Conservation (phyloP, 2,113 vertebrate genomes). For the Lasiurus cinereus region DNA sequence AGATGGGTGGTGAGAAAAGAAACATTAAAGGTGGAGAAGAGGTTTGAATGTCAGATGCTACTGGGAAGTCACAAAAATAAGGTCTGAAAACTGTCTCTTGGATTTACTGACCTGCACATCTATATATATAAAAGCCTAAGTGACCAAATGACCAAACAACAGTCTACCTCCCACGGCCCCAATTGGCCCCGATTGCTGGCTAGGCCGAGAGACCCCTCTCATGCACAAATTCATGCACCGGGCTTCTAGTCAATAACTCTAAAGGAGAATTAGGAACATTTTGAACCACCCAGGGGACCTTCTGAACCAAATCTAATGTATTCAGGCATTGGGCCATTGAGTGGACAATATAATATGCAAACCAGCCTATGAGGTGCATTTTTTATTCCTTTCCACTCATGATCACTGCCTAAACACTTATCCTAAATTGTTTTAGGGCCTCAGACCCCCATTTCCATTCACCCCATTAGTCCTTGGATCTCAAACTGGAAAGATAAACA, state of each 20-base stretch:
- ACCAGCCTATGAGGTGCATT: background rate
- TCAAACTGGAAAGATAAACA: background rate
- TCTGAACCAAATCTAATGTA: background rate
- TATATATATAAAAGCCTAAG: no score
- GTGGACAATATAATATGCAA: background rate
- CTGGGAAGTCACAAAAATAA: background rate
- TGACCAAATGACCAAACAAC: no score
- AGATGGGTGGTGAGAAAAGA: background rate
- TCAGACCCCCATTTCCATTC: background rate
- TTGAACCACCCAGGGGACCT: background rate
- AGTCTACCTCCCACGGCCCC: no score
- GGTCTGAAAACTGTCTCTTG: background rate
- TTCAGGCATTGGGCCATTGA: constrained; percentile 2
- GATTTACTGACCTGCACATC: background rate
- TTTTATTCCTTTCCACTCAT: constrained; percentile 26
- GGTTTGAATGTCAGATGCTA: background rate
- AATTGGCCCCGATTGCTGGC: no score
- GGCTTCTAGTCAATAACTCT: background rate
- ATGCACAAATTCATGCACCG: no score
- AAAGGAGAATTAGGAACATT: constrained; percentile 10
- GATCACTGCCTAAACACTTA: background rate
- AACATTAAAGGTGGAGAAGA: background rate
- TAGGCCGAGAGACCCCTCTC: no score
- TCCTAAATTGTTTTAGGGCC: background rate
- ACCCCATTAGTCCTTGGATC: background rate